Evolutionary conservation across 2,888 invertebrate species (phyloP), one percentile per base, ranked within the genome.

Genomic region (Hemithea aestivaria): DNA sequence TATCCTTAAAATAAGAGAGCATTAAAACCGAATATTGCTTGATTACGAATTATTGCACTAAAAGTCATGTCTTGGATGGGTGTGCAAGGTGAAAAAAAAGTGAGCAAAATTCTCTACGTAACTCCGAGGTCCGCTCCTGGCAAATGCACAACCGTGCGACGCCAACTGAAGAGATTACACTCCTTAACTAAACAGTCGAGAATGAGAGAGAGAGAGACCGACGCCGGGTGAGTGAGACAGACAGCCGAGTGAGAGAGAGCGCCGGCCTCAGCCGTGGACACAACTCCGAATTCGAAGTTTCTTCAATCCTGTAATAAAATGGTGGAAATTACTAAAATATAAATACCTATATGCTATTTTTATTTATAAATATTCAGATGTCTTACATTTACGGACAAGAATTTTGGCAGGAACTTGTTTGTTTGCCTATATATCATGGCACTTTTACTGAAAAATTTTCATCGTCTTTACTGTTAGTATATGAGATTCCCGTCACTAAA

Each of bases 1-100:
- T 46, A 55, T 46, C 36, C 33, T 51, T 48, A 40, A 53, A 30
- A 44, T 42, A 51, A 67, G 66, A 71, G 65, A 70, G 63, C 66
- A 42, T 56, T 48, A 32, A 39, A 36, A 26, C 53, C 57, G 61
- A 71, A 54, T 84, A 84, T 85, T 85, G 83, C 83, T 84, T 79
- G 48, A 56, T 58, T 73, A 79, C 26, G 5, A 16, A 16, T 16
- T 16, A 16, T 16, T 16, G 5, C 16, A 16, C 5, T 4, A 5
- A 16, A 16, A 66, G 79, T 75, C 81, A 83, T 82, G 83, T 76
- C 84, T 62, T 67, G 77, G 79, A 83, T 83, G 80, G 79, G 62
- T 53, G 32, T 16, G 16, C 16, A 49, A 61, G 51, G 60, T 51
- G 48, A 44, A 56, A 58, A 56, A 52, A 51, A 49, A 54, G 57